Percentiles rank a stretch among this genome's conserved stretches.
Conservation (phyloP, 2,888 invertebrate genomes). For the Apodemia hepburni region DNA sequence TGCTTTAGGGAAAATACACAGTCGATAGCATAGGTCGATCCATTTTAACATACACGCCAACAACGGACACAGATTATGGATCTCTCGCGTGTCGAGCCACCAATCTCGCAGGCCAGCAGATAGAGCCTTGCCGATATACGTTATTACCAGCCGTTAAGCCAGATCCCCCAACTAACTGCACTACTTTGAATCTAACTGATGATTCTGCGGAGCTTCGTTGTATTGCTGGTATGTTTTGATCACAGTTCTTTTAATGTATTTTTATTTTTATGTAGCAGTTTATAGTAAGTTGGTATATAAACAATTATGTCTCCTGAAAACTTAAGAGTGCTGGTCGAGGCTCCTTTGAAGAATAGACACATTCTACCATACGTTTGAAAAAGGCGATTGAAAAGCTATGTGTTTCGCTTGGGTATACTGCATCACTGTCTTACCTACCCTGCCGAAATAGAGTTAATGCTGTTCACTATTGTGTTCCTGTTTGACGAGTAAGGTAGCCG, state of each 20-base stretch:
- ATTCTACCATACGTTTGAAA: no score
- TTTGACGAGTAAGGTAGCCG: no score
- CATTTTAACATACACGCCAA: constrained; percentile 88
- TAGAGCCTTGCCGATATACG: constrained; percentile 87
- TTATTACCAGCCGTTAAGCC: constrained; percentile 89
- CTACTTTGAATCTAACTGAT: constrained; percentile 88
- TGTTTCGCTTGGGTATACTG: no score
- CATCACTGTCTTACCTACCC: no score
- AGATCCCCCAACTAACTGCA: constrained; percentile 88
- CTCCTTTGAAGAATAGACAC: no score
- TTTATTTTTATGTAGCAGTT: no score
- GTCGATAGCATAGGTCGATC: constrained; percentile 78
- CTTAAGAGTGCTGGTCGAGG: no score
- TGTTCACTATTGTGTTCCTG: no score
- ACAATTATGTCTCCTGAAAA: no score
- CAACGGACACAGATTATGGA: constrained; percentile 88
- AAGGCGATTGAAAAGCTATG: no score
- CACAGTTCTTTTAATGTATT: not conserved
- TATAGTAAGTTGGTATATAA: no score
- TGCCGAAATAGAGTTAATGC: no score
- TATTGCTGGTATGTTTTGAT: constrained; percentile 60
- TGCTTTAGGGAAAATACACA: constrained; percentile 74
- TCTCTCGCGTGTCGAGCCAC: constrained; percentile 87
- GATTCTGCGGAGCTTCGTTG: constrained; percentile 88
- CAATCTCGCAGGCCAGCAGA: constrained; percentile 86